Evolutionary conservation across 1,140 invertebrate species (phyloP), one percentile per base, ranked within the genome.

Genomic region (Cardiocondyla obscurior): DNA sequence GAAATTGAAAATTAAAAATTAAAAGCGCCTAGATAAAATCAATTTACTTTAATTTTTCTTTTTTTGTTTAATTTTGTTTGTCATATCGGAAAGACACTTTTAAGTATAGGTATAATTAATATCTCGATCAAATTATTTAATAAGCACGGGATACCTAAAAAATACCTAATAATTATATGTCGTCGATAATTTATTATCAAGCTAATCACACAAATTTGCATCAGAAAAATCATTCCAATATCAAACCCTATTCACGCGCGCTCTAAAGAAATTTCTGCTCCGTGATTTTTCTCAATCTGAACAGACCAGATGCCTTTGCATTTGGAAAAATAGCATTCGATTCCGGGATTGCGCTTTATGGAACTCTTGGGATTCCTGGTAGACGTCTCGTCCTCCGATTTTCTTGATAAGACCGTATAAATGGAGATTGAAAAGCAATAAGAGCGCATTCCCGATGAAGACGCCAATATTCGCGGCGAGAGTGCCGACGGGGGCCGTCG

Each of bases 311-410:
- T n/a, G n/a, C n/a, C n/a, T n/a, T n/a, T n/a, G n/a, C n/a, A n/a
- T n/a, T n/a, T n/a, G n/a, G n/a, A n/a, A n/a, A n/a, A 39, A n/a
- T 57, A 42, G 33, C 51, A 64, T 76, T 46, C 30, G 60, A 39
- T 28, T 2, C 6, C 33, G 30, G 33, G 67, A 67, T 53, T 4
- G 33, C 25, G 22, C 22, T 42, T 19, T 25, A 33, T 12, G 28
- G 14, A 33, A 76, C 7, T 62, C 16, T 62, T 19, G 25, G 16
- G 16, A 49, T 19, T 6, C 22, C 36, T 12, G 6, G 16, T 10
- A 19, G n/a, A 22, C 14, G 0, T 19, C 25, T 42, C 6, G 8
- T 64, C 4, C 42, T 5, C n/a, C 12, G 73, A 77, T 51, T 39
- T 67, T 28, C 14, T 39, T 14, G 22, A 67, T 39, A 39, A 36